Base-by-base conservation (phyloP, 2,113 vertebrate species). In the Strigops habroptila region DNA sequence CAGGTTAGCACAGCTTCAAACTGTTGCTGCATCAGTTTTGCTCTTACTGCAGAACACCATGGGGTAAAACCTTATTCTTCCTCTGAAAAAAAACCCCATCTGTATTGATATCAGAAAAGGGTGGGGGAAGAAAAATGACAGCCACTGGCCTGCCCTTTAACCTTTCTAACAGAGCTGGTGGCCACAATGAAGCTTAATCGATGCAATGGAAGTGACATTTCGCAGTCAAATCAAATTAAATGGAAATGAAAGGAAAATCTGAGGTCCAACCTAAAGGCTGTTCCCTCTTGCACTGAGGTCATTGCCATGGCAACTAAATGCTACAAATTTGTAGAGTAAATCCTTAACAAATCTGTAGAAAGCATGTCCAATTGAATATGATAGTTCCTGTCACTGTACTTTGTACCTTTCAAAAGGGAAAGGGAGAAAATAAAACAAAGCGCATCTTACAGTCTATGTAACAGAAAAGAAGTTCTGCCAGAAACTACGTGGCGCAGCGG, bases 191-290 rank as follows among this genome's bases (percentile, higher is more conserved):
- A 97, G 98, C 98, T 98, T 98, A 98, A 99, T 99, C 99, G 98
- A 99, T 99, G 98, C 98, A 97, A 97, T 98, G 97, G 98, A 98
- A 99, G 98, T 98, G 99, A 98, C 98, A 99, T 99, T 99, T 98
- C 95, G 96, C 98, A 98, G 98, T 98, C 98, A 98, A 99, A 99
- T 99, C 98, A 98, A 99, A 99, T 99, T 99, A 99, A 98, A 98
- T 98, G 98, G 98, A 98, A 98, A 99, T 97, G 97, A 98, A 98
- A 98, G 97, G 97, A 97, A 98, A 98, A 98, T 98, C 97, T 97
- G 97, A 98, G 98, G 98, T 97, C 97, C 97, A 97, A 97, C 96
- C 98, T 98, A 98, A 98, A 98, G 98, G 97, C 96, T 94, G 94
- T 96, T 98, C 97, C 94, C 97, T 97, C 97, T 98, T 97, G 97